A percentile compares a stretch with the other conserved stretches of the same genome.
These are phyloP conservation scores for Chiloscyllium punctatum DNA, from an alignment of 2,797 vertebrate genomes.

Conservation along the genomic window DNA sequence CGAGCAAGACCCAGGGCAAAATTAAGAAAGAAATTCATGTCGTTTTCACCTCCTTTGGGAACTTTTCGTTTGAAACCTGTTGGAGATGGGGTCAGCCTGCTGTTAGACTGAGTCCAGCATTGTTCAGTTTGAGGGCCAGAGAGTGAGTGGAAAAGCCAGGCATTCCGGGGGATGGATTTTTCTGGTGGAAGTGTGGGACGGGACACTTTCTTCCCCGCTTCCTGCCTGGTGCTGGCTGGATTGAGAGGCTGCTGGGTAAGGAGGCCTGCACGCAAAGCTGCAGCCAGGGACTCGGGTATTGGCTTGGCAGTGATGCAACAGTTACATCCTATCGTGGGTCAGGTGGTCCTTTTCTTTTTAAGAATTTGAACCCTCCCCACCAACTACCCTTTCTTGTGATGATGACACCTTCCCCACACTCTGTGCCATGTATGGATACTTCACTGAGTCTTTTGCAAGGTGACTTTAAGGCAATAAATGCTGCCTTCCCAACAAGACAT, in stretches of 20 bases:
- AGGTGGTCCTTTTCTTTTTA: background rate
- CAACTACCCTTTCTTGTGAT: too few relatives aligned
- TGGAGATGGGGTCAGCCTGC: background rate
- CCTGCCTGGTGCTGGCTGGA: too few relatives aligned
- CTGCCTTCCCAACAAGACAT: too few relatives aligned
- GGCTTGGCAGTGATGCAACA: background rate
- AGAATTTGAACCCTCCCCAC: background rate
- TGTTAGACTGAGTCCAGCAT: background rate
- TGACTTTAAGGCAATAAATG: too few relatives aligned
- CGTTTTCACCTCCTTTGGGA: background rate
- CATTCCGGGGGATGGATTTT: too few relatives aligned
- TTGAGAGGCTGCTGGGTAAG: too few relatives aligned
- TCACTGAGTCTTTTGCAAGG: background rate
- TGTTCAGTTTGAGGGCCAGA: background rate
- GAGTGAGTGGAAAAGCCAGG: background rate
- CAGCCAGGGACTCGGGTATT: background rate
- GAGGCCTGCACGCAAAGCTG: too few relatives aligned
- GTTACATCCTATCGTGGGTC: background rate
- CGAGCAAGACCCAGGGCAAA: background rate
- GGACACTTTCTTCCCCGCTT: background rate
- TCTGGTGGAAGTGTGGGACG: background rate
- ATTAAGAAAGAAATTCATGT: background rate
- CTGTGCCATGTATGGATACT: too few relatives aligned
- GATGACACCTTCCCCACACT: background rate
- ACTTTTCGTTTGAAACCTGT: background rate